Base-by-base conservation (phyloP, 2,888 invertebrate genomes). In the Ochropacha duplaris region DNA sequence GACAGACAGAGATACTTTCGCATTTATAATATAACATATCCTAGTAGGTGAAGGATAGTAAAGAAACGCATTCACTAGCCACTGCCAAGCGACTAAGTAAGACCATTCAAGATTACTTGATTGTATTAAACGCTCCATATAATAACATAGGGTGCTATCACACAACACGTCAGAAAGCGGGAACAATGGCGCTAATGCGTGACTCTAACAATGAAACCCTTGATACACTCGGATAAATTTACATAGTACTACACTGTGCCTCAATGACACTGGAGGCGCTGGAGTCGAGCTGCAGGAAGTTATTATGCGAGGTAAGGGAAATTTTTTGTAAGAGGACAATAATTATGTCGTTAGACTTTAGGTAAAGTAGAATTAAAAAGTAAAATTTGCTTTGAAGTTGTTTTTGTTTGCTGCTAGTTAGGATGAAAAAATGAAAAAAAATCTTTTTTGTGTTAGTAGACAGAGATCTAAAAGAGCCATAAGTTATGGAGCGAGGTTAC, bases 121-220 rank as follows among this genome's bases (percentile, higher is more conserved):
- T 9, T 19, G 19, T 44, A 44, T 9, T 14, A 19, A 44, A 44
- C 19, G 19, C 44, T 44, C 44, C 44, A 44, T 19, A 44, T 9
- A 44, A 44, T 44, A 39, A 39, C n/a, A 39, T 16, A 39, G 39
- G 31, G 12, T 31, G 44, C 44, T 44, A 44, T 44, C 44, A 19
- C 44, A 44, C 8, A 19, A 44, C 19, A 44, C 44, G 44, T 44
- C 19, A 44, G 44, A 44, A 9, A 19, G 6, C 9, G 16, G 16
- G 44, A 44, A 44, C 44, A 44, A 44, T 44, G 44, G 44, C 8
- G 19, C 44, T 19, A 44, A 59, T 57, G 55, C 71, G 72, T 71
- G 72, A 72, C 68, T 58, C 49, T 54, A 64, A 54, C 54, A 54
- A 54, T 39, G 39, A 26, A 54, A 36, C 54, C 14, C 31, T n/a